Evolutionary conservation across 1,140 invertebrate genomes (phyloP).

Genomic region (Ips typographus): DNA sequence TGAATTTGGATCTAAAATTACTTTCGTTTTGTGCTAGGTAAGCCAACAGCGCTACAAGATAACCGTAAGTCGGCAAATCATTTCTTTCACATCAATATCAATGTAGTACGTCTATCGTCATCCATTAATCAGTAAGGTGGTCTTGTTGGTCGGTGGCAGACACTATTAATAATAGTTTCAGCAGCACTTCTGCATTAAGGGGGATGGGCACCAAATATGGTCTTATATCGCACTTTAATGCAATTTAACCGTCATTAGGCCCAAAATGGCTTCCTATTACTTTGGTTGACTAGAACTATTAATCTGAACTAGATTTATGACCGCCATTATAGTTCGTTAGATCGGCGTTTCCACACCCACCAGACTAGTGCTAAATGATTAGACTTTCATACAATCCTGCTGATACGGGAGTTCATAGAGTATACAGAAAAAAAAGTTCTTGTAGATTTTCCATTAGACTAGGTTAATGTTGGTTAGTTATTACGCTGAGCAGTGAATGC

Average conservation of each 20-base stretch:
- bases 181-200: no score
- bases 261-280: conserved; percentile 19
- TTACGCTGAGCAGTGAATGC: no score
- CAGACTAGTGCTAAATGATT: background rate
- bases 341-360: conserved; percentile 13
- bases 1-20: background rate
- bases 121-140: no score
- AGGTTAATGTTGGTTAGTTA: no score
- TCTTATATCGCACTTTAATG: background rate
- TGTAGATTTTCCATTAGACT: no score
- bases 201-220: no score
- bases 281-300: conserved; percentile 4
- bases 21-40: background rate
- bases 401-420: background rate
- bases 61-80: no score
- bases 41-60: background rate
- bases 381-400: conserved; percentile 1
- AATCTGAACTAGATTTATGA: conserved; percentile 17
- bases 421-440: no score
- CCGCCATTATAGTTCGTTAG: conserved; percentile 11
- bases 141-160: no score
- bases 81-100: no score
- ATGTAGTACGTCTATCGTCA: no score
- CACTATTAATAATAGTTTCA: no score
- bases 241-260: conserved; percentile 11